Evolutionary conservation across 2,113 vertebrate genomes (phyloP).

Genomic region (Microtus montanus): DNA sequence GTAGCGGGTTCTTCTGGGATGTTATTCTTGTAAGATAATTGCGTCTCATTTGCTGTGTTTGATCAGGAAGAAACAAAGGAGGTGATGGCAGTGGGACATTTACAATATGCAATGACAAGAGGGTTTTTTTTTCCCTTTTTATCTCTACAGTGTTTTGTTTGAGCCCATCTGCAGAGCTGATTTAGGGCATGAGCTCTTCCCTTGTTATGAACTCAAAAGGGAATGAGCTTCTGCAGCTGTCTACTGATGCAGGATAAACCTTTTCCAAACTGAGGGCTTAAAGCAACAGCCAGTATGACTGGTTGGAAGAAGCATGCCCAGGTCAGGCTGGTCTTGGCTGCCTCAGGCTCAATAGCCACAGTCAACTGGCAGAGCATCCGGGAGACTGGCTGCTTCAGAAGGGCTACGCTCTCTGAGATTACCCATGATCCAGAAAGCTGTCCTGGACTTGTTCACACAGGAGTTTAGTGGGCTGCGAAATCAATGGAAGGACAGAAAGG

Average conservation of each 20-base stretch:
- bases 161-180: neutral
- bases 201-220: constrained; percentile 17
- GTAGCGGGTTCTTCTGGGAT: neutral
- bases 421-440: neutral
- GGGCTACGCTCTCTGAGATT: neutral
- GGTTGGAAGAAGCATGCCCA: neutral
- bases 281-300: neutral
- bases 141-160: neutral
- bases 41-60: constrained; percentile 7
- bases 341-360: neutral
- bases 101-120: neutral
- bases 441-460: neutral
- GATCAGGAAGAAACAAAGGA: constrained; percentile 2
- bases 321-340: neutral
- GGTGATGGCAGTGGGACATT: neutral
- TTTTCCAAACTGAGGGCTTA: neutral
- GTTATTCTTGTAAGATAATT: neutral
- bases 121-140: neutral
- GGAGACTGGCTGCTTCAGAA: neutral
- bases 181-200: neutral
- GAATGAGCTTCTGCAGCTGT: neutral
- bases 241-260: neutral
- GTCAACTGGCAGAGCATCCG: neutral
- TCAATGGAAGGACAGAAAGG: neutral
- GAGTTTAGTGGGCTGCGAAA: neutral